phyloP scores from a whole-genome alignment of 1,140 invertebrate species.

The Ctenoplectra terminalis region DNA sequence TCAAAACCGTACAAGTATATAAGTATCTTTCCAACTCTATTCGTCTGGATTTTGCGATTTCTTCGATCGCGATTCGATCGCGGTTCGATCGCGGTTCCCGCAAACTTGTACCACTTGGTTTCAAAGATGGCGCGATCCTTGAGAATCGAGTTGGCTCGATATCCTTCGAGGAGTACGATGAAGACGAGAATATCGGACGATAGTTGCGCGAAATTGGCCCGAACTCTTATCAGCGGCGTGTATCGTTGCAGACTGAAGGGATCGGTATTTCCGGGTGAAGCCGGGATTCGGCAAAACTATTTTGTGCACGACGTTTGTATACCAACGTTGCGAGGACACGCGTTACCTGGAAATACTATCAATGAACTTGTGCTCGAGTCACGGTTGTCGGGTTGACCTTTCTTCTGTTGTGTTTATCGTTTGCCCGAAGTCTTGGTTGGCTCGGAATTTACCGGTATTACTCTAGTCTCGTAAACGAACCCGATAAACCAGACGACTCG shows the following conservation, averaged over 20 bases:
- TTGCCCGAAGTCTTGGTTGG: no score
- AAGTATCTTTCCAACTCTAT: no score
- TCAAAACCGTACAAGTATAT: no score
- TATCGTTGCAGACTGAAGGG: conserved; percentile 34
- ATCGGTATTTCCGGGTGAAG: not conserved
- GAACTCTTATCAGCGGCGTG: conserved; percentile 24
- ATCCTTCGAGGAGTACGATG: not conserved
- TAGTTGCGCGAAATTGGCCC: not conserved
- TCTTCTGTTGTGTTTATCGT: conserved; percentile 30
- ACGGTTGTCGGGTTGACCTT: not conserved
- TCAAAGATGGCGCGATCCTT: not conserved
- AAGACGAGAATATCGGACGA: not conserved
- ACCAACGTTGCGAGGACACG: not conserved
- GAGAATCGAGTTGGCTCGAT: not conserved
- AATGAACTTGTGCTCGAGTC: conserved; percentile 20
- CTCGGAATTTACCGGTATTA: not conserved
- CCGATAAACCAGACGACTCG: not conserved
- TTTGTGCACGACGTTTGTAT: not conserved
- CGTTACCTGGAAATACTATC: conserved; percentile 42
- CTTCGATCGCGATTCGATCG: not conserved
- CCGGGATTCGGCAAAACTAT: not conserved
- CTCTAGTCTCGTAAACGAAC: not conserved
- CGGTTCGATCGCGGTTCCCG: not conserved
- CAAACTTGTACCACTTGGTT: not conserved
- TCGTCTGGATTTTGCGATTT: not conserved